Percentiles rank a stretch among this genome's conserved stretches.
Evolutionary conservation across 1,140 invertebrate species (phyloP).

Genomic region (Brachionus rotundiformis): DNA sequence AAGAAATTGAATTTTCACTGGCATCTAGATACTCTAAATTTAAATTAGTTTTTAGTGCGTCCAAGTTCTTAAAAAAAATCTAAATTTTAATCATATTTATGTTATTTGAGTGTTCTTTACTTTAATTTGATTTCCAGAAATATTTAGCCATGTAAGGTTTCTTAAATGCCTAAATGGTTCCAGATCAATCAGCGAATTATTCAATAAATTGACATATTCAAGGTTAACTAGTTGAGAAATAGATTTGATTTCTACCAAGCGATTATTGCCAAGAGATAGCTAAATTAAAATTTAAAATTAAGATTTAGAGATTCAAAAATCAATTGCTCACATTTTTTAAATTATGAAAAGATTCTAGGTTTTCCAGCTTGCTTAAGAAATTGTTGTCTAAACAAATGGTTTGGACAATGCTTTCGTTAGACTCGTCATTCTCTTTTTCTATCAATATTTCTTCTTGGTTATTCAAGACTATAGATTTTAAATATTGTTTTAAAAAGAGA

Average conservation of each 20-base stretch:
- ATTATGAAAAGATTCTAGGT: neutral
- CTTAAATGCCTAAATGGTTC: constrained; percentile 74
- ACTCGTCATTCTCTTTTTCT: neutral
- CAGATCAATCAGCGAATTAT: constrained; percentile 49
- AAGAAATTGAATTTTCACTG: constrained; percentile 82
- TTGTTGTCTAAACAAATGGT: constrained; percentile 38
- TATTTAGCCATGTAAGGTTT: constrained; percentile 75
- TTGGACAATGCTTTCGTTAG: neutral
- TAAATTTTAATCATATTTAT: too few relatives aligned
- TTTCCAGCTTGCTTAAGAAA: constrained; percentile 33
- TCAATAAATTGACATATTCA: constrained; percentile 37
- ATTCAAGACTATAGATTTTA: neutral
- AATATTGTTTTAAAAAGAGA: constrained; percentile 27
- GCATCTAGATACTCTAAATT: constrained; percentile 77
- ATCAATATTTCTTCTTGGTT: neutral
- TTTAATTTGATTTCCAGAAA: constrained; percentile 75
- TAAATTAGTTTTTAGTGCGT: constrained; percentile 7
- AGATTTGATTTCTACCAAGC: constrained; percentile 22
- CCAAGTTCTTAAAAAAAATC: constrained; percentile 1
- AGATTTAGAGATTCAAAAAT: too few relatives aligned
- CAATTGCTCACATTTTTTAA: constrained; percentile 21
- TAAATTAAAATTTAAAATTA: neutral
- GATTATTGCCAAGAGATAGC: constrained; percentile 46
- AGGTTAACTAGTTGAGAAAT: neutral
- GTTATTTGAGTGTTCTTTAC: too few relatives aligned